Percentiles rank a stretch among this genome's conserved stretches.
Conservation (phyloP, 1,140 invertebrate genomes). For the Octopus bimaculoides region DNA sequence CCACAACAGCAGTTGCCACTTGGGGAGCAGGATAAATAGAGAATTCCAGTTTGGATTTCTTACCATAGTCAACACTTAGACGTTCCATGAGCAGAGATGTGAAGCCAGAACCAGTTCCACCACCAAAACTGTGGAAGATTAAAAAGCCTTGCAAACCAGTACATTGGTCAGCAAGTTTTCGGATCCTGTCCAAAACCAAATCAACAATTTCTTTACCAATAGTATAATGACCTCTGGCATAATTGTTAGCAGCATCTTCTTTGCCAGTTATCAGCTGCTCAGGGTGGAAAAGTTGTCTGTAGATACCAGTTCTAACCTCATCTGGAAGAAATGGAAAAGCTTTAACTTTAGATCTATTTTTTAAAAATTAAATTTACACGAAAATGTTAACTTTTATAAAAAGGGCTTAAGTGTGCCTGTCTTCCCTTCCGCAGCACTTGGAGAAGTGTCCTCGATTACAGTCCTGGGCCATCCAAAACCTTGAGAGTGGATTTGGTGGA, state of each 20-base stretch:
- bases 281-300: background rate
- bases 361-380: too few species aligned
- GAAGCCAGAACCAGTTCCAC: constrained; percentile 67
- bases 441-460: too few species aligned
- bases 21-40: background rate
- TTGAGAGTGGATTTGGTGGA: too few species aligned
- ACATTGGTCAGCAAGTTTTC: constrained; percentile 36
- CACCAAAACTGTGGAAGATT: constrained; percentile 31
- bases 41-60: background rate
- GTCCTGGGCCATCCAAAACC: too few species aligned
- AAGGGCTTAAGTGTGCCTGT: too few species aligned
- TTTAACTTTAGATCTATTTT: too few species aligned
- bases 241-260: constrained; percentile 68
- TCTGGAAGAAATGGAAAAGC: too few species aligned
- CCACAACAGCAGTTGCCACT: constrained; percentile 64
- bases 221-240: constrained; percentile 27
- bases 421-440: too few species aligned
- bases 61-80: constrained; percentile 62
- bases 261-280: constrained; percentile 72
- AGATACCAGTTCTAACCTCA: background rate
- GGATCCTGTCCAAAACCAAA: constrained; percentile 36
- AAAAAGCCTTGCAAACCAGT: constrained; percentile 38
- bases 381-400: too few species aligned
- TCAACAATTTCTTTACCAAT: constrained; percentile 70
- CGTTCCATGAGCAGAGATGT: constrained; percentile 85